Percentiles rank a stretch among this genome's conserved stretches.
These are phyloP conservation scores for Cardiocondyla obscurior DNA, from an alignment of 1,140 invertebrate species.

Conservation along the genomic window DNA sequence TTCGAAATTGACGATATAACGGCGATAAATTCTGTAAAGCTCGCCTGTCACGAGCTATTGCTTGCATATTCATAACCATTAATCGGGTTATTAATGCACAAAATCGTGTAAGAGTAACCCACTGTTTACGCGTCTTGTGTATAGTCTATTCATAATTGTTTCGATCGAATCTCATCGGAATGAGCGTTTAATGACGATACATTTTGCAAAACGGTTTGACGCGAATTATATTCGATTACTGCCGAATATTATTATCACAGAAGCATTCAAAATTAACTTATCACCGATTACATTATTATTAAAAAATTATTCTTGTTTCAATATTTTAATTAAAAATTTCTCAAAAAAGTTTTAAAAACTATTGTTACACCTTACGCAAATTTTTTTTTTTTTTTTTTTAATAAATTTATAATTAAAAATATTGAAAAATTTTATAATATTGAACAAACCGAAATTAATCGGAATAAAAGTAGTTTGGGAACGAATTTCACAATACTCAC, in stretches of 20 bases:
- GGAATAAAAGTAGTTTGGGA: not conserved
- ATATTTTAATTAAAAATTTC: not conserved
- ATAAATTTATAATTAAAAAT: not conserved
- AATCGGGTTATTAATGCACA: not conserved
- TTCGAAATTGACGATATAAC: not conserved
- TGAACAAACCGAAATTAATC: not conserved
- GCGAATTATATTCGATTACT: not conserved
- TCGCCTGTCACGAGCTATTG: not conserved
- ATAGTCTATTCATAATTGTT: not conserved
- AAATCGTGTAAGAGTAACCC: not conserved
- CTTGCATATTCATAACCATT: not conserved
- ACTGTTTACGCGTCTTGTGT: not conserved
- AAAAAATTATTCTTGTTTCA: not conserved
- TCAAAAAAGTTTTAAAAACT: not conserved
- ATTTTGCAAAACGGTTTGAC: constrained; percentile 10
- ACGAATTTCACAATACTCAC: constrained; percentile 71
- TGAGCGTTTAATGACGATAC: constrained; percentile 19
- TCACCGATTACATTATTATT: not conserved
- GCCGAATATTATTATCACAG: not conserved
- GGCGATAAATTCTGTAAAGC: not conserved
- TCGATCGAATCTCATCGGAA: not conserved
- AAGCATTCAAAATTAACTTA: not conserved
- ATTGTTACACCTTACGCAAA: too few species aligned
- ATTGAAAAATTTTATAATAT: too few species aligned
- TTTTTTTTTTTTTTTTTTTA: too few species aligned